These are phyloP conservation scores for Drosophila robusta DNA, from an alignment of 2,888 invertebrate genomes.

Conservation along the genomic window DNA sequence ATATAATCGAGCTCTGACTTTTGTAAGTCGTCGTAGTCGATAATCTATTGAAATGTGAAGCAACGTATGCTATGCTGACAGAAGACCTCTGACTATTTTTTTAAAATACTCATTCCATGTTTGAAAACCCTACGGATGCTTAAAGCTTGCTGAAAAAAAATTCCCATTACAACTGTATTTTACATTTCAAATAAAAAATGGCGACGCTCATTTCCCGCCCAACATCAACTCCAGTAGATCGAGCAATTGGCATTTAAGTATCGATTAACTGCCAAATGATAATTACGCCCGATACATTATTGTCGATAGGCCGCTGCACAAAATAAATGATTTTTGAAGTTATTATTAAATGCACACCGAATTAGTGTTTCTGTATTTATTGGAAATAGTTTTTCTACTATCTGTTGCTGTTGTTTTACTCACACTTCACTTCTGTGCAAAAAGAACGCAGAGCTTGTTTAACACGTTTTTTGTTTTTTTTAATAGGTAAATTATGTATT, in stretches of 20 bases:
- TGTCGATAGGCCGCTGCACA: conserved; percentile 5
- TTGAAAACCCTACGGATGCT: conserved; percentile 7
- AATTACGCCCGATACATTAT: not conserved
- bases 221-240: not conserved
- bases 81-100: not conserved
- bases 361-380: conserved; percentile 21
- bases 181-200: not conserved
- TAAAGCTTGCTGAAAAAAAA: too few relatives aligned
- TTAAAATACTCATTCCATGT: not conserved
- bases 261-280: not conserved
- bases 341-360: conserved; percentile 57
- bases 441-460: conserved; percentile 48
- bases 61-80: conserved; percentile 35
- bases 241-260: not conserved
- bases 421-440: conserved; percentile 24
- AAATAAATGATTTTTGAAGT: conserved; percentile 26
- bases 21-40: conserved; percentile 4
- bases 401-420: not conserved
- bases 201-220: not conserved
- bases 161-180: too few relatives aligned
- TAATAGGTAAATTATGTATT: conserved; percentile 75
- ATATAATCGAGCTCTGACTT: conserved; percentile 7
- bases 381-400: conserved; percentile 15
- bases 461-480: conserved; percentile 37
- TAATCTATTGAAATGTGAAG: conserved; percentile 17